Percentiles rank a stretch among this genome's conserved stretches.
Evolutionary conservation across 2,113 vertebrate species (phyloP).

Genomic region (Capra hircus): DNA sequence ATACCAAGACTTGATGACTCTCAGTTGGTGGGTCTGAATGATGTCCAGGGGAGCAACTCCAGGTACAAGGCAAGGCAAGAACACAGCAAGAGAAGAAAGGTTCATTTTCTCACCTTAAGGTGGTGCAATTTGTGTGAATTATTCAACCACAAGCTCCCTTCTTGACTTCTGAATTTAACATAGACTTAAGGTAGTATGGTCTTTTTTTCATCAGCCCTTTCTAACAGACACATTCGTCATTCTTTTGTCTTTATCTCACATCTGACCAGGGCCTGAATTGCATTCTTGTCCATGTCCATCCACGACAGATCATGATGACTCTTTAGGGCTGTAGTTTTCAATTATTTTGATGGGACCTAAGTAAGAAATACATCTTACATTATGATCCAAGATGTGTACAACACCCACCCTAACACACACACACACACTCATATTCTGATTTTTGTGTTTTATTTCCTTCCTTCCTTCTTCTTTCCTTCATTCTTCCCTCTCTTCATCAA

Average conservation of each 20-base stretch:
- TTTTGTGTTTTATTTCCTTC: not conserved
- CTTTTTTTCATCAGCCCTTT: not conserved
- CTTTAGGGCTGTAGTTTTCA: not conserved
- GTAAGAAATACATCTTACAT: not conserved
- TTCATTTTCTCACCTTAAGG: not conserved
- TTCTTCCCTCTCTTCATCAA: not conserved
- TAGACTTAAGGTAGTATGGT: not conserved
- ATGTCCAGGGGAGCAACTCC: not conserved
- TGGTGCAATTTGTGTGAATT: not conserved
- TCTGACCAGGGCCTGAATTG: not conserved
- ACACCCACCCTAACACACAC: not conserved
- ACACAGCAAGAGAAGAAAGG: not conserved
- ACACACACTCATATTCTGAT: not conserved
- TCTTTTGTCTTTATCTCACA: constrained; percentile 24
- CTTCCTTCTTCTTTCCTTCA: not conserved
- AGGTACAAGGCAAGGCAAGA: not conserved
- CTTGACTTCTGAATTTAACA: not conserved
- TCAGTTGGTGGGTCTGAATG: not conserved
- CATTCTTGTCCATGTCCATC: not conserved
- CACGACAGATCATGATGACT: not conserved
- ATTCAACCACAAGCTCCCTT: not conserved
- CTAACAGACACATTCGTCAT: not conserved
- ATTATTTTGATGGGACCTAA: not conserved
- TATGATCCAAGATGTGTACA: not conserved
- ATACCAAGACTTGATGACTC: not conserved